phyloP scores from a whole-genome alignment of 2,888 invertebrate species.

The Conchocele bisecta region DNA sequence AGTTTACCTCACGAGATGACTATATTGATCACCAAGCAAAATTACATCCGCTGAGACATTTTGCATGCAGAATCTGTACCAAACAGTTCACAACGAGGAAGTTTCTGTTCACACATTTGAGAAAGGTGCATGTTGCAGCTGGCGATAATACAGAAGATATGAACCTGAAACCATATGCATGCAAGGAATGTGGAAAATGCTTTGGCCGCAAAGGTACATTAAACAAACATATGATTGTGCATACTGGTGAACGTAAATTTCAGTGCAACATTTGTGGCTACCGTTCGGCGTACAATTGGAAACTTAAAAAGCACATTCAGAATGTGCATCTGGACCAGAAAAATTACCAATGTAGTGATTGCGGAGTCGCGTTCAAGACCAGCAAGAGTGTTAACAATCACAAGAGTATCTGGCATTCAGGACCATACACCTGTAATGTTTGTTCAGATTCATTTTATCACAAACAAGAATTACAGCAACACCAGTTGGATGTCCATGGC shows the following conservation, averaged over 20 bases:
- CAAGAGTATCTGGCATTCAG: conserved; percentile 9
- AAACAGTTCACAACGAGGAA: no score
- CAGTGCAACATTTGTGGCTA: no score
- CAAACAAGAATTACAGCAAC: conserved; percentile 8
- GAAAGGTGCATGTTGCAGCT: no score
- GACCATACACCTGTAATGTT: conserved; percentile 15
- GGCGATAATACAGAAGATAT: no score
- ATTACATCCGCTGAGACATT: conserved; percentile 23
- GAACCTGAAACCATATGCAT: no score
- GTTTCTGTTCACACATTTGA: no score
- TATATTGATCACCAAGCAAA: conserved; percentile 19
- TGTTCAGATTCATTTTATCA: conserved; percentile 17
- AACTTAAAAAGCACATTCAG: conserved; percentile 11
- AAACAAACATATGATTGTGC: no score
- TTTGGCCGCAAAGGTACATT: no score
- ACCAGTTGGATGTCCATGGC: conserved; percentile 31
- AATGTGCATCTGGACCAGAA: conserved; percentile 13
- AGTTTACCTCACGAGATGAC: conserved; percentile 6
- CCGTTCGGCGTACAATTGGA: no score
- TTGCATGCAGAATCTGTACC: conserved; percentile 32
- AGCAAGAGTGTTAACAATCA: conserved; percentile 15
- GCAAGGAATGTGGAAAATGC: no score
- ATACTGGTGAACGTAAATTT: no score
- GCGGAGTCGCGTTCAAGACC: conserved; percentile 2
- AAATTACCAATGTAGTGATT: conserved; percentile 10